A percentile compares a stretch with the other conserved stretches of the same genome.
phyloP scores from a whole-genome alignment of 2,113 vertebrate species.

The Cavia aperea region DNA sequence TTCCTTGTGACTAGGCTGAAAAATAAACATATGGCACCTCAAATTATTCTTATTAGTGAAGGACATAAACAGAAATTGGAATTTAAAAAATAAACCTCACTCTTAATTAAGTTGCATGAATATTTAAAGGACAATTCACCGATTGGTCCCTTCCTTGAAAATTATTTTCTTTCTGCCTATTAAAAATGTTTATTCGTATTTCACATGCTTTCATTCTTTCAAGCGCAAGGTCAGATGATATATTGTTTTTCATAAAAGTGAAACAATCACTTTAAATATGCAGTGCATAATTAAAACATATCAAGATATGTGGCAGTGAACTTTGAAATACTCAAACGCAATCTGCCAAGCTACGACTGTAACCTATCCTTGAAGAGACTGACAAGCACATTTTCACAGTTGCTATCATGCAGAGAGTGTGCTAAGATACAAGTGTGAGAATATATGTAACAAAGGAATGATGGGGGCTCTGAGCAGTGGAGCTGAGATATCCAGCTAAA shows the following conservation, averaged over 20 bases:
- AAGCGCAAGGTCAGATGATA: conserved; percentile 22
- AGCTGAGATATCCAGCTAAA: conserved; percentile 34
- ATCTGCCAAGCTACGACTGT: conserved; percentile 52
- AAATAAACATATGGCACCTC: conserved; percentile 37
- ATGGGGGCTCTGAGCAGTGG: conserved; percentile 21
- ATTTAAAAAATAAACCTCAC: not conserved
- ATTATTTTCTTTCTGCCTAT: not conserved
- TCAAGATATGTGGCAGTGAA: conserved; percentile 35
- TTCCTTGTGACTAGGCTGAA: not conserved
- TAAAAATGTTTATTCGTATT: conserved; percentile 42
- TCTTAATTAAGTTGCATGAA: not conserved
- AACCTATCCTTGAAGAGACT: conserved; percentile 44
- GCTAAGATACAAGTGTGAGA: conserved; percentile 29
- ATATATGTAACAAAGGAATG: conserved; percentile 40
- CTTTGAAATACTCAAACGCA: conserved; percentile 40
- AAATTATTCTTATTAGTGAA: conserved; percentile 45
- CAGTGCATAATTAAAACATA: conserved; percentile 35
- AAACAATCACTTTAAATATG: conserved; percentile 21
- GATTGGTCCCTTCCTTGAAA: not conserved
- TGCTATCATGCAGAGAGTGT: conserved; percentile 47
- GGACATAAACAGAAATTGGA: not conserved
- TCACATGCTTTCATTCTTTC: not conserved
- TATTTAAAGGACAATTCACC: conserved; percentile 7
- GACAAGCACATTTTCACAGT: conserved; percentile 53
- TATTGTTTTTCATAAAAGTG: conserved; percentile 51